Percentiles rank a stretch among this genome's conserved stretches.
Conservation (phyloP, 2,113 vertebrate genomes). For the Eretmochelys imbricata region DNA sequence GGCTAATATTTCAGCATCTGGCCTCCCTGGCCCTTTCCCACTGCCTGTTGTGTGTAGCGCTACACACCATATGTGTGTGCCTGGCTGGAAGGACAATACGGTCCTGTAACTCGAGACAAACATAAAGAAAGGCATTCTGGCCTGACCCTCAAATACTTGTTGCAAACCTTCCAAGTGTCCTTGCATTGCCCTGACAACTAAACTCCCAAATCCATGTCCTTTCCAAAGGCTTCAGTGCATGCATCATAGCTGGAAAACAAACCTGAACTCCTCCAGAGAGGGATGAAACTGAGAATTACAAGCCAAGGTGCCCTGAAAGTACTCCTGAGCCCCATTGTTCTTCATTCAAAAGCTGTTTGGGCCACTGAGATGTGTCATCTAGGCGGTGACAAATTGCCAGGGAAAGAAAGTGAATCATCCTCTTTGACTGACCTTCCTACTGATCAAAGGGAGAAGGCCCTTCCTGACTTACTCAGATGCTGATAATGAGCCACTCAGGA, state of each 20-base stretch:
- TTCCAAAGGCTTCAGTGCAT: too few species aligned
- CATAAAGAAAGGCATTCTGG: fast-evolving
- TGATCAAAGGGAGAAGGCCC: not conserved
- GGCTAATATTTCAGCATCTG: not conserved
- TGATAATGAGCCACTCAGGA: fast-evolving
- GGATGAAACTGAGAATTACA: not conserved
- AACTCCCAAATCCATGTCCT: fast-evolving
- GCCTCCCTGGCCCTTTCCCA: not conserved
- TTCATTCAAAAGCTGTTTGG: not conserved
- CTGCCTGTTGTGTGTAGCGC: not conserved
- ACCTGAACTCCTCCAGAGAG: fast-evolving
- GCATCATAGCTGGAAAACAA: fast-evolving
- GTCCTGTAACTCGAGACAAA: not conserved
- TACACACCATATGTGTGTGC: fast-evolving
- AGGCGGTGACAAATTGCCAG: not conserved
- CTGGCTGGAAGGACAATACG: not conserved
- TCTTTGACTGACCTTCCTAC: not conserved
- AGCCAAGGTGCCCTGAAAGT: not conserved
- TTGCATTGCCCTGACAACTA: fast-evolving
- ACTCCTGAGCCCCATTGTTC: not conserved
- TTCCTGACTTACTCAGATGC: fast-evolving
- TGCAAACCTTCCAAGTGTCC: not conserved
- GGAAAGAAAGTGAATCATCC: not conserved
- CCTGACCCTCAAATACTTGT: fast-evolving
- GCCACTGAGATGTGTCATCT: not conserved